Percentiles rank a stretch among this genome's conserved stretches.
Conservation (phyloP, 2,113 vertebrate species). For the Pelmatolapia mariae region DNA sequence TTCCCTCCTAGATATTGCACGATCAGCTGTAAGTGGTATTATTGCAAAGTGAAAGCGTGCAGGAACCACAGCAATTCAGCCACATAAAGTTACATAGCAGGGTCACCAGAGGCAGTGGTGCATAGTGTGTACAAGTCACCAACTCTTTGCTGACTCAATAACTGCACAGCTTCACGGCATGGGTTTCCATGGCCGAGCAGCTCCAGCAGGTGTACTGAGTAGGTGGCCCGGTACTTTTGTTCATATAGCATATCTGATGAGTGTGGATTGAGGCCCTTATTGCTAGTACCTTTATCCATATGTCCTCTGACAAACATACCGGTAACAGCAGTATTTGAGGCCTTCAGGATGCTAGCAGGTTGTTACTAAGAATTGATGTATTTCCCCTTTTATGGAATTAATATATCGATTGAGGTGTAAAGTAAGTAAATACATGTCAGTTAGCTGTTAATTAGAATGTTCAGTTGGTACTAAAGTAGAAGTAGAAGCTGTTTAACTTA, state of each 20-base stretch:
- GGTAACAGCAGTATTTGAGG: neutral
- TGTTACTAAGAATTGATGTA: neutral
- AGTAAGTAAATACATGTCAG: neutral
- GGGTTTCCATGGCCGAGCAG: neutral
- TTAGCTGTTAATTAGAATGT: neutral
- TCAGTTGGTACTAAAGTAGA: neutral
- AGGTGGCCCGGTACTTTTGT: neutral
- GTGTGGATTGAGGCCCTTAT: neutral
- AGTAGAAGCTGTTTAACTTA: neutral
- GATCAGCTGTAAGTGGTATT: neutral
- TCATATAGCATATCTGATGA: neutral
- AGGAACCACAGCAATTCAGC: neutral
- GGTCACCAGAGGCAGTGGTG: neutral
- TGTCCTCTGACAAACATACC: neutral
- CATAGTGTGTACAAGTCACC: neutral
- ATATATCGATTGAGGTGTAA: neutral
- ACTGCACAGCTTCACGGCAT: neutral
- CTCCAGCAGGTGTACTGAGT: neutral
- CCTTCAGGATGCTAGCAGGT: neutral
- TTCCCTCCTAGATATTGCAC: neutral
- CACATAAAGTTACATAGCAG: neutral
- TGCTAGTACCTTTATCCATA: neutral
- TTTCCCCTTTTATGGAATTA: neutral
- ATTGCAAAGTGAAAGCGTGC: neutral
- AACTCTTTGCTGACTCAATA: neutral